Percentiles rank a stretch among this genome's conserved stretches.
These are phyloP conservation scores for Epizoanthus stellaris DNA, from an alignment of 92 coral and sea anemone species.

Conservation along the genomic window DNA sequence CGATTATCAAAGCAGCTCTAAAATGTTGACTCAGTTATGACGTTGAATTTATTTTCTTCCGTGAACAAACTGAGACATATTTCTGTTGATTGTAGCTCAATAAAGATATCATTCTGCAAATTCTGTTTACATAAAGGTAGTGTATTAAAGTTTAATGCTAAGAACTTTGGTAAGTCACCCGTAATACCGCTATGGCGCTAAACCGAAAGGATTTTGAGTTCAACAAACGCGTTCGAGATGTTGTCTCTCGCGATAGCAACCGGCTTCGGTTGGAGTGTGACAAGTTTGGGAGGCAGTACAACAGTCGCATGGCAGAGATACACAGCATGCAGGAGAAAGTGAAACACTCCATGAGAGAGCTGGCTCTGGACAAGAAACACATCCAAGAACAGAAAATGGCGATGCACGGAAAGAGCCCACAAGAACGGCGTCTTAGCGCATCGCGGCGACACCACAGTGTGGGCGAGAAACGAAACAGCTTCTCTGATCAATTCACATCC, in stretches of 20 bases:
- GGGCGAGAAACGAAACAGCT: conserved; percentile 24
- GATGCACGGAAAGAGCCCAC: background rate
- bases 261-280: conserved; percentile 63
- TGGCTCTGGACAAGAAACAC: conserved; percentile 68
- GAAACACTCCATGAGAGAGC: conserved; percentile 77
- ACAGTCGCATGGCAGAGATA: conserved; percentile 79
- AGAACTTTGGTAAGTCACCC: background rate
- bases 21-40: conserved; percentile 4
- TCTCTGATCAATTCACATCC: background rate
- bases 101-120: background rate
- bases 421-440: background rate
- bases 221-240: conserved; percentile 81
- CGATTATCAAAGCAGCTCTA: background rate
- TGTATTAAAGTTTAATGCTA: background rate
- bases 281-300: conserved; percentile 76
- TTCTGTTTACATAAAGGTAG: conserved; percentile 13
- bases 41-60: background rate
- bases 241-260: conserved; percentile 73
- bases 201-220: conserved; percentile 67
- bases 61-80: background rate
- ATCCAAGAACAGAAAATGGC: conserved; percentile 39
- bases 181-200: conserved; percentile 43
- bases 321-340: conserved; percentile 84
- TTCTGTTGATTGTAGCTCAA: conserved; percentile 24
- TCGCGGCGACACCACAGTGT: conserved; percentile 24